Conservation (phyloP, 2,113 vertebrate species). For the Mungos mungo region DNA sequence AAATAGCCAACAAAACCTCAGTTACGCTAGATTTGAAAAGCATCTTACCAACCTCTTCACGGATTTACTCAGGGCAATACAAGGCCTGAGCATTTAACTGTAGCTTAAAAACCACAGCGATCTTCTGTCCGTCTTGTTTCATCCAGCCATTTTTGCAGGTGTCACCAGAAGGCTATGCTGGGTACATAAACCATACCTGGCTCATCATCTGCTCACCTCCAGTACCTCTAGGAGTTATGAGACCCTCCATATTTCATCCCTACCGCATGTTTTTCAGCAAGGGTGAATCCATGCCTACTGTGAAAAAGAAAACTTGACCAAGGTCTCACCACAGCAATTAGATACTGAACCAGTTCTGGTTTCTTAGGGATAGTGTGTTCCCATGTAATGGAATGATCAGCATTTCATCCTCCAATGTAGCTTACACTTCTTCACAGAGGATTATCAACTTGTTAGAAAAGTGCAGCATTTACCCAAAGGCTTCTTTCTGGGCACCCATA, state of each 20-base stretch:
- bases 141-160: slow-evolving; percentile 1
- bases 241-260: background rate
- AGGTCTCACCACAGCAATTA: background rate
- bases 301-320: slow-evolving; percentile 19
- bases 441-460: slow-evolving; percentile 24
- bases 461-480: slow-evolving; percentile 5
- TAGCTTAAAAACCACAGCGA: slow-evolving; percentile 23
- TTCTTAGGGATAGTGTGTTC: background rate
- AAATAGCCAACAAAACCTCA: background rate
- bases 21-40: background rate
- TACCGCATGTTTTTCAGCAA: background rate
- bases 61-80: background rate
- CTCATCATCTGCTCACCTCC: background rate
- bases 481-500: slow-evolving; percentile 1
- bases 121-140: background rate
- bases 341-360: background rate
- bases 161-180: background rate
- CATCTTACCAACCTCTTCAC: background rate
- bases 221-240: background rate
- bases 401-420: background rate
- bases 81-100: background rate
- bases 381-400: background rate
- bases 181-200: background rate
- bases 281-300: background rate
- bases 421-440: background rate